These are phyloP conservation scores for Ladona fulva DNA, from an alignment of 1,140 invertebrate species.

Conservation along the genomic window DNA sequence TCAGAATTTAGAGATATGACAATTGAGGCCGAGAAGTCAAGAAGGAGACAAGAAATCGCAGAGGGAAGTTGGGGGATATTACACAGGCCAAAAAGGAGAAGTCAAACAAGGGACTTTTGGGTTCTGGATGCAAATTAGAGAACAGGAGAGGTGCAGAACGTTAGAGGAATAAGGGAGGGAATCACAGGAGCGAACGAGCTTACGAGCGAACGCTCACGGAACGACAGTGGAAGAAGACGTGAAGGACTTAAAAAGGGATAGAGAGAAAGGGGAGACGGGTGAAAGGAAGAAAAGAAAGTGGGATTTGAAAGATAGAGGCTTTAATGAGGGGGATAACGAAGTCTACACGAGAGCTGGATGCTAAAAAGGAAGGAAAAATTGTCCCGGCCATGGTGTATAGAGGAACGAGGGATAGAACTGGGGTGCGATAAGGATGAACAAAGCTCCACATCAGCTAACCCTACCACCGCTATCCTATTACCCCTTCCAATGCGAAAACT, in stretches of 20 bases:
- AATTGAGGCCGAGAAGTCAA: no score
- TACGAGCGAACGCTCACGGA: no score
- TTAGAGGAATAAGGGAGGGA: not conserved
- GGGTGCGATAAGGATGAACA: not conserved
- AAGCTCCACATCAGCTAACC: not conserved
- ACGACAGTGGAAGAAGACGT: not conserved
- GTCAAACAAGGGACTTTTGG: no score
- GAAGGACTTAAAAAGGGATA: not conserved
- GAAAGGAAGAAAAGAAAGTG: not conserved
- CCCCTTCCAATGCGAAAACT: not conserved
- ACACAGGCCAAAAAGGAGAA: no score
- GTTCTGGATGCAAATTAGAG: no score
- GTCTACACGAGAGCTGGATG: not conserved
- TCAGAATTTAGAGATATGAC: no score
- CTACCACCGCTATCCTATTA: not conserved
- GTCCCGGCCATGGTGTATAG: not conserved
- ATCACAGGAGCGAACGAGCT: no score
- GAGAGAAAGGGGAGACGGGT: not conserved
- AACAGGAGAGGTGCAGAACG: no score
- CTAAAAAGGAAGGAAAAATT: not conserved
- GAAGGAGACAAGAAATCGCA: no score
- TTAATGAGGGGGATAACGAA: conserved; percentile 6
- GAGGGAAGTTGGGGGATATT: no score
- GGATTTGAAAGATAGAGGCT: not conserved
- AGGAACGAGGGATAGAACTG: not conserved